These are phyloP conservation scores for Zaprionus lachaisei DNA, from an alignment of 1,140 invertebrate genomes.

Conservation along the genomic window DNA sequence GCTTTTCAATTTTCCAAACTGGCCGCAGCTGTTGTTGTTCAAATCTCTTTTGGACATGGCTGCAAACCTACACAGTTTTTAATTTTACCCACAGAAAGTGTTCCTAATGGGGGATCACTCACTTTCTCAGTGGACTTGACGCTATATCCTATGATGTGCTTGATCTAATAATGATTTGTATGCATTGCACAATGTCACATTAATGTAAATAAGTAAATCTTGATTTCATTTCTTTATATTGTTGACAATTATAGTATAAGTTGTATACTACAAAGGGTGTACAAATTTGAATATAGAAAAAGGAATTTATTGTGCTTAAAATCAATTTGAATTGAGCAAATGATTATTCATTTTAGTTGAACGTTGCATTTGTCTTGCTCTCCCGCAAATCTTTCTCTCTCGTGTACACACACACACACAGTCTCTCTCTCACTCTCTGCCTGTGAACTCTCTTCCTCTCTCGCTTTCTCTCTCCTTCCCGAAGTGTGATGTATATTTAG, in stretches of 20 bases:
- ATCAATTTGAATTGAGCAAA: conserved; percentile 59
- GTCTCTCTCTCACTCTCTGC: not conserved
- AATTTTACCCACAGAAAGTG: conserved; percentile 50
- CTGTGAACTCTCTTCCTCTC: conserved; percentile 9
- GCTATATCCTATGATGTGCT: not conserved
- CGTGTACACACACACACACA: too few relatives aligned
- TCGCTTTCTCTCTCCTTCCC: conserved; percentile 10
- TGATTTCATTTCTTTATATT: too few relatives aligned
- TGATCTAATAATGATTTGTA: not conserved
- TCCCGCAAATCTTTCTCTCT: not conserved
- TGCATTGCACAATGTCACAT: not conserved
- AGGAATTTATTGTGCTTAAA: conserved; percentile 23
- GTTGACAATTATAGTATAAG: too few relatives aligned
- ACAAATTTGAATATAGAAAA: not conserved
- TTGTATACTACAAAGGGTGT: conserved; percentile 1
- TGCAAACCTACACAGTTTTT: conserved; percentile 71
- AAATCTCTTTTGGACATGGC: conserved; percentile 55
- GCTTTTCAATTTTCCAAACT: conserved; percentile 67
- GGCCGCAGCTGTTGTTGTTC: conserved; percentile 69
- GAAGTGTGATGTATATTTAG: conserved; percentile 70
- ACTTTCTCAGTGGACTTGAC: conserved; percentile 1
- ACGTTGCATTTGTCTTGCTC: conserved; percentile 44
- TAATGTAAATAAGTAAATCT: not conserved
- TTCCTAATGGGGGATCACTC: not conserved
- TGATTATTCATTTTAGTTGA: conserved; percentile 31